Percentiles rank a stretch among this genome's conserved stretches.
Conservation (phyloP, 1,140 invertebrate species). For the Nebria ingens region DNA sequence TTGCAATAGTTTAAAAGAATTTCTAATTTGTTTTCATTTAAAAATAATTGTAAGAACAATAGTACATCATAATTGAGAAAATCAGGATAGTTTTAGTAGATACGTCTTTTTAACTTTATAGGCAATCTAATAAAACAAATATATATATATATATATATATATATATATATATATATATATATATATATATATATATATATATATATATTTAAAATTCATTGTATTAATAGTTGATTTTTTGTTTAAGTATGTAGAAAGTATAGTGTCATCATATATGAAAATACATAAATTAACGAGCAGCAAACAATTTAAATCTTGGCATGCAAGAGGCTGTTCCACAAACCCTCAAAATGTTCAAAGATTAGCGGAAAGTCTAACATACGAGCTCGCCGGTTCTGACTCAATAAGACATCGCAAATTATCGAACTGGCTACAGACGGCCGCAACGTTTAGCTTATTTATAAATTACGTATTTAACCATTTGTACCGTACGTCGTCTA, state of each 20-base stretch:
- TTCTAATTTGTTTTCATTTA: constrained; percentile 2
- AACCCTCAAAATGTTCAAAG: constrained; percentile 32
- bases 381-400: constrained; percentile 27
- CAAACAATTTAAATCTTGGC: constrained; percentile 32
- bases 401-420: constrained; percentile 24
- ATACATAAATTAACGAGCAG: constrained; percentile 37
- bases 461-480: constrained; percentile 32
- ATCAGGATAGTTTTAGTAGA: too few relatives aligned
- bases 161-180: too few relatives aligned
- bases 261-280: constrained; percentile 46
- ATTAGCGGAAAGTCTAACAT: constrained; percentile 31
- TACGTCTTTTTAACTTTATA: too few relatives aligned
- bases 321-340: constrained; percentile 28
- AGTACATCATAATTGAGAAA: too few relatives aligned
- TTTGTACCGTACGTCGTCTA: constrained; percentile 31
- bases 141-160: constrained; percentile 7
- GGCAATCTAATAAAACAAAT: too few relatives aligned
- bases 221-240: constrained; percentile 6
- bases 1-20: neutral
- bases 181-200: too few relatives aligned
- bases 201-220: constrained; percentile 8
- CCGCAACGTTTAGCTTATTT: constrained; percentile 29
- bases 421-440: constrained; percentile 30
- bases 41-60: too few relatives aligned
- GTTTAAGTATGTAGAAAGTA: constrained; percentile 45